Evolutionary conservation across 2,797 vertebrate species (phyloP), one percentile per base, ranked within the genome.

Genomic region (Oreochromis grahami): DNA sequence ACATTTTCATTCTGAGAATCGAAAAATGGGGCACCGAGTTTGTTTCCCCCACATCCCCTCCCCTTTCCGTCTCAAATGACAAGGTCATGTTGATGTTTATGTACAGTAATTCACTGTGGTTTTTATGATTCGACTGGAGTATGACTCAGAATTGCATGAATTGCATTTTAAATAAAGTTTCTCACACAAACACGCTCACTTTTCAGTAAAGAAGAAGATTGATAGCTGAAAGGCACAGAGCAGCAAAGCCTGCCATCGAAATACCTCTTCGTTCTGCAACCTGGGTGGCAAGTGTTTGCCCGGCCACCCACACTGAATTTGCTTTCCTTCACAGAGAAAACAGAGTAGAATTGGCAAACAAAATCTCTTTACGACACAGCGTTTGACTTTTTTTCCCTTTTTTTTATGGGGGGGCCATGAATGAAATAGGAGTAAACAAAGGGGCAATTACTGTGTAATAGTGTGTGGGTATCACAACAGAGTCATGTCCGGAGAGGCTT

Each of bases 401-500:
- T 78, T 41, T 90, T 84, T 86, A 92, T 84, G 70, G 86, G 34
- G 34, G 32, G 82, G 78, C 29, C 68, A 8, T 87, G 56, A 87
- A 91, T 68, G 84, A 58, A 84, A 74, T n/a, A 2, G 26, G 51
- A 29, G 81, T 79, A 87, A 92, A 93, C 87, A 92, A 87, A 87
- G 34, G 55, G 77, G 19, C 55, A 88, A 36, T 85, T 78, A 56
- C 78, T 78, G 53, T 60, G 86, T 86, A 82, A 80, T 21, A 36
- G 76, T 87, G 82, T 91, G 86, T 93, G 83, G 92, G 88, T 90
- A n/a, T 86, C 77, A 34, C 86, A 26, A 81, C 89, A 85, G 95
- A 92, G 81, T 86, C 89, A 6, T 97, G 97, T 89, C 91, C 95
- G 4, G 94, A 96, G 77, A 95, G 96, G 86, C 94, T 96, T 41